Evolutionary conservation across 2,113 vertebrate genomes (phyloP).

Genomic region (Megaptera novaeangliae): DNA sequence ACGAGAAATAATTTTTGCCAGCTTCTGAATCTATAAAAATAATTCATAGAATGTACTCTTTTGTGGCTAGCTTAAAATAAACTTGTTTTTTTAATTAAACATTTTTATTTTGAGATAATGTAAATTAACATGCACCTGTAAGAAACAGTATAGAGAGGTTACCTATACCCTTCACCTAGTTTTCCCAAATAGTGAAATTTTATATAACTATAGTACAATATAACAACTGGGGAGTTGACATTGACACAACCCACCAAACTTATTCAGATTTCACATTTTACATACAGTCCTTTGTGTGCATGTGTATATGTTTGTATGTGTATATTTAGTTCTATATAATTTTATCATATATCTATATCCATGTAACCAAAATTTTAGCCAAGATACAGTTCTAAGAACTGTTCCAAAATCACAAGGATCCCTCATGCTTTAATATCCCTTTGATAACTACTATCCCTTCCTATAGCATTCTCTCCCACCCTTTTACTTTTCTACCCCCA

Average conservation of each 20-base stretch:
- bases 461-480: background rate
- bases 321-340: background rate
- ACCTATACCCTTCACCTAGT: background rate
- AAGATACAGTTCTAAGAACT: background rate
- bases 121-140: background rate
- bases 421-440: background rate
- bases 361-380: background rate
- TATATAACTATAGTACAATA: background rate
- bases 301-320: background rate
- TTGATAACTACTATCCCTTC: background rate
- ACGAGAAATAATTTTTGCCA: background rate
- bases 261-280: background rate
- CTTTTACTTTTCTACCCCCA: background rate
- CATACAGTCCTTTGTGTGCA: background rate
- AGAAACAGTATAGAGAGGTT: background rate
- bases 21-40: background rate
- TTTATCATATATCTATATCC: background rate
- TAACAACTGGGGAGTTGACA: background rate
- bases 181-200: background rate
- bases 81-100: background rate
- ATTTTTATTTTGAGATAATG: background rate
- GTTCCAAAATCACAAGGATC: background rate
- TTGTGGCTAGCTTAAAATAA: background rate
- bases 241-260: background rate
- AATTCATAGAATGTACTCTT: background rate